Conservation (phyloP, 2,113 vertebrate genomes). For the Chionomys nivalis region DNA sequence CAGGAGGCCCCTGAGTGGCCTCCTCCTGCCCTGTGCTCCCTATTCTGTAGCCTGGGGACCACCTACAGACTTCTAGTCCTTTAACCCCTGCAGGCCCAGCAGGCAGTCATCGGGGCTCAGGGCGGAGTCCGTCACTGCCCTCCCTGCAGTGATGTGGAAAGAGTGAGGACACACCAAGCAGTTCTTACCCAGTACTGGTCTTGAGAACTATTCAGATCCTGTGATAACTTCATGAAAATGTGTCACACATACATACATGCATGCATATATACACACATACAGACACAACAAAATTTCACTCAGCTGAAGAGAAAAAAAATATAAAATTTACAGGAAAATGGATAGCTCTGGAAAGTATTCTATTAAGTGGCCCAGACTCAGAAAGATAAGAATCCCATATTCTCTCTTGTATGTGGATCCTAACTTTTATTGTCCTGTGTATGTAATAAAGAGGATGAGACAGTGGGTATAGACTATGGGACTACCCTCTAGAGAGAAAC, state of each 20-base stretch:
- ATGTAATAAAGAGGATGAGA: neutral
- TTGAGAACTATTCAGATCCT: neutral
- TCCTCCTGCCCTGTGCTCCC: no score
- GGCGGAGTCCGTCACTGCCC: accelerated
- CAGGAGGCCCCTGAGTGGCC: neutral
- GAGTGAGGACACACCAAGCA: neutral
- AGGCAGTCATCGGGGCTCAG: neutral
- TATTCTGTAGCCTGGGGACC: neutral
- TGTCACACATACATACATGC: no score
- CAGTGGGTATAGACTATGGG: neutral
- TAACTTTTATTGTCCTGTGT: neutral
- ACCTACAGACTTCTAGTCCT: accelerated
- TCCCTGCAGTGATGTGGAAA: neutral
- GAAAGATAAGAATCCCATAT: neutral
- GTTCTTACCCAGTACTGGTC: neutral
- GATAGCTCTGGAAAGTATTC: neutral
- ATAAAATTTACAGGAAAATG: neutral
- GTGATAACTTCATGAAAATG: neutral
- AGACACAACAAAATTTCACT: neutral
- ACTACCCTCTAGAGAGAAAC: neutral
- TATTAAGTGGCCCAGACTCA: neutral
- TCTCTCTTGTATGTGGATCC: neutral
- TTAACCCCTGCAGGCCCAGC: no score
- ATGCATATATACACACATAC: neutral
- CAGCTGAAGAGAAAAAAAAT: neutral